These are phyloP conservation scores for Trachelus iudaicus DNA, from an alignment of 2,888 invertebrate species.

Conservation along the genomic window DNA sequence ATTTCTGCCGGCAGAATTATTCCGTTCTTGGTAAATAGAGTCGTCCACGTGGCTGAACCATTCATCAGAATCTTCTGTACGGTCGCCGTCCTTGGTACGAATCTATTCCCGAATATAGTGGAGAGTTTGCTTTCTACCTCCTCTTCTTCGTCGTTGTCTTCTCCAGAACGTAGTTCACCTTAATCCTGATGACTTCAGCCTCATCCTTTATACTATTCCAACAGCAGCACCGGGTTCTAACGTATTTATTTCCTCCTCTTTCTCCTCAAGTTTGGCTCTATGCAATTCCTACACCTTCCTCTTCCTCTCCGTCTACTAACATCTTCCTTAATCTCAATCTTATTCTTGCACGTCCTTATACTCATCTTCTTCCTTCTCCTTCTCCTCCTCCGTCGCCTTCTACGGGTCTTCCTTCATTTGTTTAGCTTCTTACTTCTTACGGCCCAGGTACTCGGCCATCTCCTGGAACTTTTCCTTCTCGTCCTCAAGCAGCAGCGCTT, in stretches of 20 bases:
- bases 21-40: too few species aligned
- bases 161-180: not conserved
- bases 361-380: constrained; percentile 14
- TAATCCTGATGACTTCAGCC: too few species aligned
- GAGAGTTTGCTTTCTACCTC: too few species aligned
- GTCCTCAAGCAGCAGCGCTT: constrained; percentile 81
- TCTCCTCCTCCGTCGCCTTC: constrained; percentile 11
- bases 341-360: too few species aligned
- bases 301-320: not conserved
- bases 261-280: not conserved
- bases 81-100: too few species aligned
- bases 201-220: too few species aligned
- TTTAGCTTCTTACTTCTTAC: constrained; percentile 63
- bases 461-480: constrained; percentile 81
- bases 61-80: too few species aligned
- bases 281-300: not conserved
- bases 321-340: not conserved
- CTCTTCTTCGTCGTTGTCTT: not conserved
- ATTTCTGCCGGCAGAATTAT: too few species aligned
- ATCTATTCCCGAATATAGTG: too few species aligned
- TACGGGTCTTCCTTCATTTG: constrained; percentile 19
- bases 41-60: too few species aligned
- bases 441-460: constrained; percentile 84
- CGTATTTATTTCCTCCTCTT: not conserved
- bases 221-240: too few species aligned